These are phyloP conservation scores for Labeo rohita DNA, from an alignment of 2,113 vertebrate species.

Conservation along the genomic window DNA sequence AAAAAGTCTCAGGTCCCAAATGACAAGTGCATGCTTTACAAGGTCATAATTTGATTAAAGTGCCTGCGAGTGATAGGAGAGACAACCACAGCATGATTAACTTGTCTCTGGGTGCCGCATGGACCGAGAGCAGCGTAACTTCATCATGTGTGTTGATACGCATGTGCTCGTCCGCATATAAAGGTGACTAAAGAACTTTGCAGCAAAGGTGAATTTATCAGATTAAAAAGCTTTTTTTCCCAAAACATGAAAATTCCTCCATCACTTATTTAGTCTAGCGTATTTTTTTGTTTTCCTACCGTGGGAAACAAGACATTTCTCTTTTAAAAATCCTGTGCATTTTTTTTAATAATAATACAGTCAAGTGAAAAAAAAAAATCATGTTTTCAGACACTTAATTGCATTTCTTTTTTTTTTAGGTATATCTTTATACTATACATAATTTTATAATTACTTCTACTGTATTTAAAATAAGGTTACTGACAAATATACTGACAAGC, in stretches of 20 bases:
- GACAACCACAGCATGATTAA: conserved; percentile 75
- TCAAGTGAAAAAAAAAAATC: too few species aligned
- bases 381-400: too few species aligned
- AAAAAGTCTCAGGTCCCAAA: conserved; percentile 76
- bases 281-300: too few species aligned
- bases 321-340: too few species aligned
- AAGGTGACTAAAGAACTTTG: neutral
- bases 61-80: conserved; percentile 73
- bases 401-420: too few species aligned
- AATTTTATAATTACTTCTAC: neutral
- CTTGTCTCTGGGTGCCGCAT: conserved; percentile 57
- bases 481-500: neutral
- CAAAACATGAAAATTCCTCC: neutral
- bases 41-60: conserved; percentile 85
- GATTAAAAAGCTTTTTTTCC: neutral
- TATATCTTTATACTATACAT: neutral
- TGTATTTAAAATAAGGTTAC: neutral
- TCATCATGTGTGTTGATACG: conserved; percentile 54
- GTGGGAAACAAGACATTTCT: too few species aligned
- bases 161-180: conserved; percentile 37
- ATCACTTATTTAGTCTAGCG: neutral
- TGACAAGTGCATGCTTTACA: conserved; percentile 81
- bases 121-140: conserved; percentile 58
- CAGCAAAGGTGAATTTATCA: neutral
- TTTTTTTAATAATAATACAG: too few species aligned